Conservation (phyloP, 2,113 vertebrate genomes). For the Alces alces region DNA sequence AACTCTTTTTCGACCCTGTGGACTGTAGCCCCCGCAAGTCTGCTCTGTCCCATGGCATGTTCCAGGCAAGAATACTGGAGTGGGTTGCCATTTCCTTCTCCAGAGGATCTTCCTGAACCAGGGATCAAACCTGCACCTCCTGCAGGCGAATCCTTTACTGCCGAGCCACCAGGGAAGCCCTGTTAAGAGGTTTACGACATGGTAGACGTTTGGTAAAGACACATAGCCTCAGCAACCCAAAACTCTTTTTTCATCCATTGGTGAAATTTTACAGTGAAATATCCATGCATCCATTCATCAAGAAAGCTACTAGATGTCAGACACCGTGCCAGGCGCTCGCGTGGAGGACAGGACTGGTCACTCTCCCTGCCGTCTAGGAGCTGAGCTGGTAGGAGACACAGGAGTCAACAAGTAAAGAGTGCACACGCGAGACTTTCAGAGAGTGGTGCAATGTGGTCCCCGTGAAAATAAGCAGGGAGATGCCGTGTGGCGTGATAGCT, state of each 20-base stretch:
- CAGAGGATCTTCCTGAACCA: neutral
- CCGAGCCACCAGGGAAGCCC: neutral
- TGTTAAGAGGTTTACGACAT: neutral
- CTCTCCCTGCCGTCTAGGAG: neutral
- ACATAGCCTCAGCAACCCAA: neutral
- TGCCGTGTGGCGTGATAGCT: fast-evolving
- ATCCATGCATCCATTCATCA: neutral
- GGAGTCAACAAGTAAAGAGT: neutral
- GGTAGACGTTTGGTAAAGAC: neutral
- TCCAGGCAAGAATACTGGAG: neutral
- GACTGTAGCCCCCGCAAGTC: neutral
- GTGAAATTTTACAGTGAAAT: neutral
- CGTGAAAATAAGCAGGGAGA: neutral
- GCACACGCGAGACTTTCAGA: neutral
- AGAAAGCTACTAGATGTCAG: neutral
- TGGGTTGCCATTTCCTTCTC: neutral
- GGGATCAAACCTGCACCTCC: neutral
- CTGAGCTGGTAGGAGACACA: neutral
- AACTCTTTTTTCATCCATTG: neutral
- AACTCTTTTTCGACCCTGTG: neutral
- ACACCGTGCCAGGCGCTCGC: neutral
- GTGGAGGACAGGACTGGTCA: neutral
- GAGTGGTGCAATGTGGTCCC: fast-evolving
- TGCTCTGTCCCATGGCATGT: neutral
- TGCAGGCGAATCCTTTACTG: neutral